These are phyloP conservation scores for Thymelicus acteon DNA, from an alignment of 2,888 invertebrate genomes.

Conservation along the genomic window DNA sequence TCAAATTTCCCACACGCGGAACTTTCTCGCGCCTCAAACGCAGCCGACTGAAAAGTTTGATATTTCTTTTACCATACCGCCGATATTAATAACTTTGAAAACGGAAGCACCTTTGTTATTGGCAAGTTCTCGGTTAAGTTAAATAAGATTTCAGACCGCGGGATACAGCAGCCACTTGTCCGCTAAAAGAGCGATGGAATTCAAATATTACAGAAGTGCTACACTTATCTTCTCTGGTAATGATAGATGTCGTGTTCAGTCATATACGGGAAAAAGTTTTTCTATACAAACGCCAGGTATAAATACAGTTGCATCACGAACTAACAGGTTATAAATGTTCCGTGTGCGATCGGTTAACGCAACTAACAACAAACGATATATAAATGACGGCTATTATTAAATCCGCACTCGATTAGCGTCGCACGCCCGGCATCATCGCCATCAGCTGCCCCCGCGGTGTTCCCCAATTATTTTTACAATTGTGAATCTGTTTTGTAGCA, in stretches of 20 bases:
- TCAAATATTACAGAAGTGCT: no score
- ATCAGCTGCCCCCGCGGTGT: slow-evolving; percentile 1
- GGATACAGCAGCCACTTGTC: no score
- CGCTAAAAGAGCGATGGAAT: no score
- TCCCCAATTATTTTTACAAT: neutral
- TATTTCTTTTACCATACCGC: slow-evolving; percentile 26
- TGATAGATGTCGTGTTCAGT: no score
- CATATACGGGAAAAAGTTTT: no score
- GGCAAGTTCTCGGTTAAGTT: slow-evolving; percentile 5
- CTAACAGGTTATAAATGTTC: neutral
- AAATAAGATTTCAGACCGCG: neutral
- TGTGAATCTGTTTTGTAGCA: neutral
- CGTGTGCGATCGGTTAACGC: neutral
- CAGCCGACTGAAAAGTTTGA: slow-evolving; percentile 29
- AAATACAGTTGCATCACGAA: no score
- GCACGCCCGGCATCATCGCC: no score
- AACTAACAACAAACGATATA: slow-evolving; percentile 1
- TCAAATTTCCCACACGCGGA: slow-evolving; percentile 28
- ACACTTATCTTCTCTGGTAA: no score
- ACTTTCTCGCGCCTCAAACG: slow-evolving; percentile 16
- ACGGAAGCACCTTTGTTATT: slow-evolving; percentile 15
- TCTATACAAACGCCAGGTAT: no score
- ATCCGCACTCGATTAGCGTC: slow-evolving; percentile 15
- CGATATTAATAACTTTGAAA: slow-evolving; percentile 32
- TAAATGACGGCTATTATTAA: slow-evolving; percentile 4